These are phyloP conservation scores for Entosphenus tridentatus DNA, from an alignment of 2,113 vertebrate genomes.

Conservation along the genomic window DNA sequence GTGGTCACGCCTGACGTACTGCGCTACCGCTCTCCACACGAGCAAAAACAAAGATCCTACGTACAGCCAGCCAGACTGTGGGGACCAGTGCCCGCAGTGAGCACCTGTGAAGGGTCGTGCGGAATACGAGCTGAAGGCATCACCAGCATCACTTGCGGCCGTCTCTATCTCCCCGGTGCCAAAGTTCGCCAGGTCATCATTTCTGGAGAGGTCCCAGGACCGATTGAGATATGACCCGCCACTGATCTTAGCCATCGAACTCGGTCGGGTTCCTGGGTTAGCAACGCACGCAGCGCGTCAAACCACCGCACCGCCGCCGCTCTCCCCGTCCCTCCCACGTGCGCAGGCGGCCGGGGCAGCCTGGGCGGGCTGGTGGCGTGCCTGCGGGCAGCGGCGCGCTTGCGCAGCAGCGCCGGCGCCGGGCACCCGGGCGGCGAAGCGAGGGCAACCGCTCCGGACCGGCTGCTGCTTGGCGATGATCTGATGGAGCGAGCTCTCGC, in stretches of 20 bases:
- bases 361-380: constrained; percentile 73
- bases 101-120: no score
- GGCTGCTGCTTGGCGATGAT: constrained; percentile 29
- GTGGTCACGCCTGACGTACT: no score
- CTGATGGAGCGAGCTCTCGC: constrained; percentile 47
- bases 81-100: no score
- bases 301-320: not conserved
- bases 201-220: no score
- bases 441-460: constrained; percentile 26
- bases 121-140: no score
- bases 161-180: no score
- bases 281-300: not conserved
- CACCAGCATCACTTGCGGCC: no score
- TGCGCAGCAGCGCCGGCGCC: constrained; percentile 26
- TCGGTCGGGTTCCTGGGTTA: not conserved
- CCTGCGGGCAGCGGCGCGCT: constrained; percentile 59
- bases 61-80: no score
- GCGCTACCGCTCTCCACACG: no score
- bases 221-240: not conserved
- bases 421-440: constrained; percentile 15
- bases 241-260: not conserved
- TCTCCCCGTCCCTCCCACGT: not conserved
- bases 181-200: no score
- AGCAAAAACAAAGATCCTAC: no score
- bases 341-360: constrained; percentile 31